These are phyloP conservation scores for Dermolepida albohirtum DNA, from an alignment of 2,888 invertebrate species.

Conservation along the genomic window DNA sequence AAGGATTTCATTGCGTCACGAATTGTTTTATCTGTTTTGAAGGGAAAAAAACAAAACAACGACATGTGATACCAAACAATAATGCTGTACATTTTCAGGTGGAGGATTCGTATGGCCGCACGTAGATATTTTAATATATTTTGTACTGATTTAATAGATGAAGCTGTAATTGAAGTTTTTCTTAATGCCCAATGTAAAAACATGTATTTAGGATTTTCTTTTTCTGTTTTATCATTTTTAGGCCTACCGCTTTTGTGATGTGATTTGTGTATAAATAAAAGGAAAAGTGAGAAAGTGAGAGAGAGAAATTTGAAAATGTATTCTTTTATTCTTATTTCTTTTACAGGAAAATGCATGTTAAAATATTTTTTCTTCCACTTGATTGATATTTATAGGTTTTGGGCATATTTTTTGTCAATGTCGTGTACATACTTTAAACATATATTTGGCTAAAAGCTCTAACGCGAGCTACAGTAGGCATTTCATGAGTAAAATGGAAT, in stretches of 20 bases:
- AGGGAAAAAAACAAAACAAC: slow-evolving; percentile 22
- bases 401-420: slow-evolving; percentile 45
- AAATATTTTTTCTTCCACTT: slow-evolving; percentile 19
- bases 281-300: slow-evolving; percentile 10
- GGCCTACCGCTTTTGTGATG: slow-evolving; percentile 37
- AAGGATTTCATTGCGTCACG: slow-evolving; percentile 59
- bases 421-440: slow-evolving; percentile 36
- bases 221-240: slow-evolving; percentile 35
- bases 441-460: slow-evolving; percentile 44
- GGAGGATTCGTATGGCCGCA: slow-evolving; percentile 48
- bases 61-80: slow-evolving; percentile 45
- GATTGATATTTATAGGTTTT: slow-evolving; percentile 47
- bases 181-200: slow-evolving; percentile 23
- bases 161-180: slow-evolving; percentile 61
- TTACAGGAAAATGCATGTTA: slow-evolving; percentile 40
- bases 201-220: slow-evolving; percentile 43
- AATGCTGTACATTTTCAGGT: slow-evolving; percentile 53
- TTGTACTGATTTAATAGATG: slow-evolving; percentile 41
- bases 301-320: slow-evolving; percentile 6
- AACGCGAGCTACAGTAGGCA: slow-evolving; percentile 42
- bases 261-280: slow-evolving; percentile 20
- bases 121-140: slow-evolving; percentile 20
- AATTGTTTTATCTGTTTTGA: slow-evolving; percentile 49
- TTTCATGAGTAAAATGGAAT: slow-evolving; percentile 44
- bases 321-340: slow-evolving; percentile 10